Conservation (phyloP, 2,888 invertebrate species). For the Lasioglossum lativentre region DNA sequence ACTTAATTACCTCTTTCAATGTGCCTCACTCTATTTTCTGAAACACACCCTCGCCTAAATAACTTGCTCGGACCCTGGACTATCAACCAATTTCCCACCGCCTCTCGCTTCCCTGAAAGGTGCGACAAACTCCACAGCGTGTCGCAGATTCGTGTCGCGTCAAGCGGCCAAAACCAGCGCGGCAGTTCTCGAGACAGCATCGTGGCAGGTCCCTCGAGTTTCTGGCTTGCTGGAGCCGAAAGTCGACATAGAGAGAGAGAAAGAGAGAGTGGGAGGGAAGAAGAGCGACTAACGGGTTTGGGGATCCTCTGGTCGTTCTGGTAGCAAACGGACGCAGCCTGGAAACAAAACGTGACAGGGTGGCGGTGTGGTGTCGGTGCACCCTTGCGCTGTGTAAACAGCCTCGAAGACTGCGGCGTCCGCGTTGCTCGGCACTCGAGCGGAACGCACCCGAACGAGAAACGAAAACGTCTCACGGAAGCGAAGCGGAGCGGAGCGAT, state of each 20-base stretch:
- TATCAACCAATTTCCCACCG: not conserved
- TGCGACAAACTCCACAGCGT: not conserved
- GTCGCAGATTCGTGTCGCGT: not conserved
- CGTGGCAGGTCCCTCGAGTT: conserved; percentile 3
- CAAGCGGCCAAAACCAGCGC: not conserved
- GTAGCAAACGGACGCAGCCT: not conserved
- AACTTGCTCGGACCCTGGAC: too few relatives aligned
- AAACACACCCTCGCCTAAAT: too few relatives aligned
- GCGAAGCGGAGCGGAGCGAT: conserved; percentile 14
- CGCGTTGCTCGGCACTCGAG: conserved; percentile 45
- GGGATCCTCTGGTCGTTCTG: not conserved
- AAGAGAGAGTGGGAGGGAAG: not conserved
- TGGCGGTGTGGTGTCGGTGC: not conserved
- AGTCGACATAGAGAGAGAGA: not conserved
- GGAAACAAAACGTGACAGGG: conserved; percentile 35
- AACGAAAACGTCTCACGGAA: conserved; percentile 52
- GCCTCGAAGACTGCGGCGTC: conserved; percentile 51
- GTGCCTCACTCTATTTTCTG: too few relatives aligned
- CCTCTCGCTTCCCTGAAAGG: not conserved
- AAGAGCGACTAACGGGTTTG: not conserved
- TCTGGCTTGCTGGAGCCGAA: not conserved
- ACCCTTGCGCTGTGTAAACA: conserved; percentile 46
- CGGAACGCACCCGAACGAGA: conserved; percentile 45
- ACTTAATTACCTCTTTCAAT: too few relatives aligned
- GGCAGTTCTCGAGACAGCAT: not conserved